phyloP scores from a whole-genome alignment of 2,113 vertebrate species.

The Hoplias malabaricus region DNA sequence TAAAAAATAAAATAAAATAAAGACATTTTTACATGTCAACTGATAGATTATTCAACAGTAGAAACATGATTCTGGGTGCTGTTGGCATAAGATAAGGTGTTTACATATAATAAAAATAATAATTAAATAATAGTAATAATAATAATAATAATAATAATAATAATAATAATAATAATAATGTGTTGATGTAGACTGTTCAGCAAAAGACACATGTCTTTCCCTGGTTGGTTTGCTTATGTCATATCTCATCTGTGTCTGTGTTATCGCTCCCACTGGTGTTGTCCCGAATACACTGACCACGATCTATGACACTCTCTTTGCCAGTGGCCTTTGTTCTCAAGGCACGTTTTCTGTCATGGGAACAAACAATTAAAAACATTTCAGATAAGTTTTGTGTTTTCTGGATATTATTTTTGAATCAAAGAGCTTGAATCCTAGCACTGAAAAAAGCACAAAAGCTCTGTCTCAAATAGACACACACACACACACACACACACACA shows the following conservation, averaged over 20 bases:
- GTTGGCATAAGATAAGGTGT: neutral
- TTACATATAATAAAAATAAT: neutral
- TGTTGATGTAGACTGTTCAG: neutral
- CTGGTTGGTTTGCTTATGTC: constrained; percentile 26
- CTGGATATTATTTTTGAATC: neutral
- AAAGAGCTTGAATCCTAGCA: neutral
- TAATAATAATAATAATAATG: neutral
- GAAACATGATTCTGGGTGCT: neutral
- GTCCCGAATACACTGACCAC: constrained; percentile 62
- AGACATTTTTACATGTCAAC: neutral
- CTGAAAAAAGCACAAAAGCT: neutral
- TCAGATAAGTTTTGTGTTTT: neutral
- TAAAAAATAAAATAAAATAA: no score
- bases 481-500: no score
- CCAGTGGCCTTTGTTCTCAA: constrained; percentile 67
- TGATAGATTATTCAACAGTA: neutral
- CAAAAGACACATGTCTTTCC: neutral
- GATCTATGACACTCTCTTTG: constrained; percentile 47
- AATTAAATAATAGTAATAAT: neutral
- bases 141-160: neutral
- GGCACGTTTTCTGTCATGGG: constrained; percentile 78
- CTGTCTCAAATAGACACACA: no score
- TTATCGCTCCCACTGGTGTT: constrained; percentile 83
- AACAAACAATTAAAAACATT: neutral
- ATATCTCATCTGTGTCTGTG: constrained; percentile 81